Conservation (phyloP, 1,140 invertebrate genomes). For the Zaprionus ornatus region DNA sequence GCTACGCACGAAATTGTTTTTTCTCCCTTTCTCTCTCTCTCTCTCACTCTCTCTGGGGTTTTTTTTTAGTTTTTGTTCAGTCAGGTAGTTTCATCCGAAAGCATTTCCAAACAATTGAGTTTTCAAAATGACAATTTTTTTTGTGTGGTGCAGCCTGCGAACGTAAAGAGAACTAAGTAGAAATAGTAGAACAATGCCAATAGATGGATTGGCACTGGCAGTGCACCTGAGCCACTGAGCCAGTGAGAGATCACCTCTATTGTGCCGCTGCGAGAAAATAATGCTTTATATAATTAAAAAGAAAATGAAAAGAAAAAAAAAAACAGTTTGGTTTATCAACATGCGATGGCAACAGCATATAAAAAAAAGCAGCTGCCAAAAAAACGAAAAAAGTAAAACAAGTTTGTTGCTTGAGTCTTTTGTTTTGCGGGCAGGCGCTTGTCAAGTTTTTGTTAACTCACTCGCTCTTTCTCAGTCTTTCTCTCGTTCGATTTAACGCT, state of each 20-base stretch:
- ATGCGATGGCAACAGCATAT: constrained; percentile 26
- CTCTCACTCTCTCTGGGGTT: too few species aligned
- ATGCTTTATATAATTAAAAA: constrained; percentile 67
- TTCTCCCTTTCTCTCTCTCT: constrained; percentile 32
- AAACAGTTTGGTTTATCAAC: constrained; percentile 25
- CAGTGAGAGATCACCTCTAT: constrained; percentile 54
- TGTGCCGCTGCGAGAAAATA: constrained; percentile 56
- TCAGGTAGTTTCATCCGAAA: constrained; percentile 44
- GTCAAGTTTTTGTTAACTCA: constrained; percentile 39
- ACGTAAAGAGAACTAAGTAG: not conserved
- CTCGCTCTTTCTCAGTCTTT: constrained; percentile 17
- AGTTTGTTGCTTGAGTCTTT: constrained; percentile 77
- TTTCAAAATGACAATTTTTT: constrained; percentile 73
- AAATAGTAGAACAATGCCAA: constrained; percentile 69
- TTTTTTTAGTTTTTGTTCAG: constrained; percentile 32
- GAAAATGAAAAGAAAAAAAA: constrained; percentile 36
- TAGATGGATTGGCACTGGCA: constrained; percentile 30
- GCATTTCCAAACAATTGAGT: constrained; percentile 75
- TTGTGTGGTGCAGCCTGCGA: constrained; percentile 7
- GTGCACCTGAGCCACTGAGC: constrained; percentile 69
- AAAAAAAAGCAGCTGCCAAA: constrained; percentile 68
- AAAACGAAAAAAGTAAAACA: constrained; percentile 57
- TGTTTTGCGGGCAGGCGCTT: constrained; percentile 41
- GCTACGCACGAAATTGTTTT: constrained; percentile 62
- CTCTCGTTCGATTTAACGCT: constrained; percentile 57